Conservation (phyloP, 2,888 invertebrate species). For the Eupithecia dodoneata region DNA sequence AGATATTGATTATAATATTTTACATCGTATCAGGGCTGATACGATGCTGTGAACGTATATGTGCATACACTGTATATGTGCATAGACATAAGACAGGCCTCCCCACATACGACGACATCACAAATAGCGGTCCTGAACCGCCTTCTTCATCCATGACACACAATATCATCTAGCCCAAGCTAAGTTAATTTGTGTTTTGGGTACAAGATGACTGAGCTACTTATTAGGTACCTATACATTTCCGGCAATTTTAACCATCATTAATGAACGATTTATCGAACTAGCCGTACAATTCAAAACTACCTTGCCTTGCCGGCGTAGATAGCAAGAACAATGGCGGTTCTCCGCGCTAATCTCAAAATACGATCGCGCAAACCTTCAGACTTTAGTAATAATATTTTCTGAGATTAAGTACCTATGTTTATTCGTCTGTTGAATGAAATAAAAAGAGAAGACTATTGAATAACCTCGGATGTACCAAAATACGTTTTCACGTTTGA, state of each 20-base stretch:
- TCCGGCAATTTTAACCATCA: conserved; percentile 8
- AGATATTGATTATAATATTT: no score
- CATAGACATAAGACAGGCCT: no score
- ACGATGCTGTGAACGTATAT: no score
- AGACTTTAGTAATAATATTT: conserved; percentile 3
- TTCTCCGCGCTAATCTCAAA: conserved; percentile 49
- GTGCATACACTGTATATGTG: no score
- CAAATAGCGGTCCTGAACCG: no score
- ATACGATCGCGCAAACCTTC: conserved; percentile 19
- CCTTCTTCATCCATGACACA: no score
- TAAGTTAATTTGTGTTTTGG: no score
- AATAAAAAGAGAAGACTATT: neutral
- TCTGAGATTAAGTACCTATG: neutral
- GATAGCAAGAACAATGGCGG: conserved; percentile 53
- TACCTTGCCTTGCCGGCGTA: conserved; percentile 25
- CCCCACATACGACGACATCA: no score
- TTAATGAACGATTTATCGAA: conserved; percentile 31
- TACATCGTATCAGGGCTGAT: no score
- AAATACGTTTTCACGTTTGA: neutral
- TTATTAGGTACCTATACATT: neutral
- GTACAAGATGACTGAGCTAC: no score
- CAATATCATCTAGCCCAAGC: no score
- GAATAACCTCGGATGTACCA: neutral
- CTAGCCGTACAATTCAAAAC: neutral
- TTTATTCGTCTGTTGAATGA: neutral